Evolutionary conservation across 2,888 invertebrate species (phyloP), one percentile per base, ranked within the genome.

Genomic region (Uropetala carovei): DNA sequence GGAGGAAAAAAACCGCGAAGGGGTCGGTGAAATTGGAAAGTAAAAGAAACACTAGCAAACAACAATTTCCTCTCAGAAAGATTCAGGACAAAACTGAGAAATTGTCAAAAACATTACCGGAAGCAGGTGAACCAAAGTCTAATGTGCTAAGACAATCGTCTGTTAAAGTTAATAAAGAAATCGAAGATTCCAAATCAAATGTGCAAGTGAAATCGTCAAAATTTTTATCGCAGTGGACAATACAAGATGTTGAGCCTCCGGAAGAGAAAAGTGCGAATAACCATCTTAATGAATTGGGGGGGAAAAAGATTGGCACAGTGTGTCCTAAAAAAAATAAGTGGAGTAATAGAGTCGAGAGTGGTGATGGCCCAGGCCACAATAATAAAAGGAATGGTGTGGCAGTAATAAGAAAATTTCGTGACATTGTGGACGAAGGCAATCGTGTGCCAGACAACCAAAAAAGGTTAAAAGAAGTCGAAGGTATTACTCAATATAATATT

Each of bases 341-440:
- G 43, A 43, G 43, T 43, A 43, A 43, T 43, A 43, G 43, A 43
- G 43, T 43, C 43, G 5, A 43, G 43, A 5, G 43, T 43, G 43
- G 43, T 43, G n/a, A 14, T 18, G n/a, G 30, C 18, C 43, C 56
- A 10, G n/a, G 83, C 57, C 10, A 43, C n/a, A 27, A 43, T 9
- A 89, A 43, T 60, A 89, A 60, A 16, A 64, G n/a, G 18, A 89
- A 64, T 43, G 89, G 89, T n/a, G 56, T 64, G 13, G 64, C 89
- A 11, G 89, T 64, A 60, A 64, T 89, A 1, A 89, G 64, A 43
- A 89, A 64, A 30, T 89, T 89, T 30, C 27, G 64, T 18, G 89
- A 89, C 10, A 30, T 89, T 11, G 75, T 75, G 27, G 27, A 14
- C 18, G 9, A 27, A 27, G 2, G 27, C 18, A 18, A 10, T 27